phyloP scores from a whole-genome alignment of 35 echinoderm and acorn worm species.

The Heliocidaris tuberculata region DNA sequence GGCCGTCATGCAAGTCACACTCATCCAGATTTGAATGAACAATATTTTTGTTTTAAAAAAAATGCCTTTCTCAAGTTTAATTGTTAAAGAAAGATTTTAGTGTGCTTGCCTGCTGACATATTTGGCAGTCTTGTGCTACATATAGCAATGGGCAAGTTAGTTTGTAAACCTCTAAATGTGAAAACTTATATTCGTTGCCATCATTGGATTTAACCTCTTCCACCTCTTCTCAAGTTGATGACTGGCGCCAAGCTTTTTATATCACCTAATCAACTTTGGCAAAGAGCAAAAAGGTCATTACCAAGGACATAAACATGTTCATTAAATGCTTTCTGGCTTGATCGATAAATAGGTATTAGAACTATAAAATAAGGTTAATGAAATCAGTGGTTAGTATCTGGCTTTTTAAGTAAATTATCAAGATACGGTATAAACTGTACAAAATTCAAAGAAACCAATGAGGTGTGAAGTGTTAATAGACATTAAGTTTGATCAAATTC shows the following conservation, averaged over 20 bases:
- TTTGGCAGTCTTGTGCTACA: too few relatives aligned
- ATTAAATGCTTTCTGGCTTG: slow-evolving; percentile 1
- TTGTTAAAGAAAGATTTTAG: too few relatives aligned
- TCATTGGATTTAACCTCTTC: neutral
- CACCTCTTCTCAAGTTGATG: neutral
- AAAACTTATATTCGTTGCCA: too few relatives aligned
- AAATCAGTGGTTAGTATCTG: slow-evolving; percentile 4
- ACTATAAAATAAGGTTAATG: slow-evolving; percentile 21
- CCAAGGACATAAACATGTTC: slow-evolving; percentile 32
- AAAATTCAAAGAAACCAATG: neutral
- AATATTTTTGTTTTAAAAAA: too few relatives aligned
- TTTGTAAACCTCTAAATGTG: neutral
- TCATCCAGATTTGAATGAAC: too few relatives aligned
- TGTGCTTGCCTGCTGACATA: too few relatives aligned
- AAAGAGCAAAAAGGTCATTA: slow-evolving; percentile 14
- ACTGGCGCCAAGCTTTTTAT: neutral
- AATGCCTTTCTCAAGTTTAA: too few relatives aligned
- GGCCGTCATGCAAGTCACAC: too few relatives aligned
- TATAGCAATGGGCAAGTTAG: too few relatives aligned
- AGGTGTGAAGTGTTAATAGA: neutral
- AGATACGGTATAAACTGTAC: neutral
- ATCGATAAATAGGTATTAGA: neutral
- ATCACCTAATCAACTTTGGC: neutral
- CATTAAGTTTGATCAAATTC: neutral
- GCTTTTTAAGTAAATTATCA: neutral